Conservation (phyloP, 1,140 invertebrate genomes). For the Bicyclus anynana region DNA sequence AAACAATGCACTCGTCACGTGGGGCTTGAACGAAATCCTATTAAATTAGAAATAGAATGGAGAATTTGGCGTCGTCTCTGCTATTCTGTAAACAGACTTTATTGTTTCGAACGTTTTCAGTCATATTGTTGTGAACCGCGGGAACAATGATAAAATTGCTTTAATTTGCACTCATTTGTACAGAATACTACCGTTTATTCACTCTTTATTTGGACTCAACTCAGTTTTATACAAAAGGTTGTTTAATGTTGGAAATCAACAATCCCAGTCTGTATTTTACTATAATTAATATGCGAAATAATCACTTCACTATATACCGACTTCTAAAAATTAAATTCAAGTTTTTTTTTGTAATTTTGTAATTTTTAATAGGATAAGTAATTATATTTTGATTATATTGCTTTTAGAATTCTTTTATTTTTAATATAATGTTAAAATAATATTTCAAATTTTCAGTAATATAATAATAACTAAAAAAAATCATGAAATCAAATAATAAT, state of each 20-base stretch:
- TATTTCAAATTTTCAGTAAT: no score
- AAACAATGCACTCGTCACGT: constrained; percentile 32
- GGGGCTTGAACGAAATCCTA: constrained; percentile 26
- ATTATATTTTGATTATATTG: no score
- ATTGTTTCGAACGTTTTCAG: constrained; percentile 11
- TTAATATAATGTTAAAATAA: no score
- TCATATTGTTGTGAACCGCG: constrained; percentile 12
- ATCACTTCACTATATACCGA: no score
- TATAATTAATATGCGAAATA: no score
- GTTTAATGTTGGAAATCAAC: neutral
- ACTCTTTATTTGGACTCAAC: neutral
- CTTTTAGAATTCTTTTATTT: no score
- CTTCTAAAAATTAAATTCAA: no score
- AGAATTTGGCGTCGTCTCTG: constrained; percentile 16
- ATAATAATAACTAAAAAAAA: no score
- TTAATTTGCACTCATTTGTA: constrained; percentile 15
- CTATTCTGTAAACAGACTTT: constrained; percentile 13
- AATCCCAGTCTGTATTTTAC: no score
- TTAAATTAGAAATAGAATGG: constrained; percentile 30
- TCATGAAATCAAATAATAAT: no score
- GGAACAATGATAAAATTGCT: constrained; percentile 12
- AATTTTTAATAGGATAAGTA: no score
- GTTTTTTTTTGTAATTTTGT: no score
- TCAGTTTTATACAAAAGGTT: neutral
- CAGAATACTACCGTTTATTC: neutral